These are phyloP conservation scores for Archilochus colubris DNA, from an alignment of 2,113 vertebrate genomes.

Conservation along the genomic window DNA sequence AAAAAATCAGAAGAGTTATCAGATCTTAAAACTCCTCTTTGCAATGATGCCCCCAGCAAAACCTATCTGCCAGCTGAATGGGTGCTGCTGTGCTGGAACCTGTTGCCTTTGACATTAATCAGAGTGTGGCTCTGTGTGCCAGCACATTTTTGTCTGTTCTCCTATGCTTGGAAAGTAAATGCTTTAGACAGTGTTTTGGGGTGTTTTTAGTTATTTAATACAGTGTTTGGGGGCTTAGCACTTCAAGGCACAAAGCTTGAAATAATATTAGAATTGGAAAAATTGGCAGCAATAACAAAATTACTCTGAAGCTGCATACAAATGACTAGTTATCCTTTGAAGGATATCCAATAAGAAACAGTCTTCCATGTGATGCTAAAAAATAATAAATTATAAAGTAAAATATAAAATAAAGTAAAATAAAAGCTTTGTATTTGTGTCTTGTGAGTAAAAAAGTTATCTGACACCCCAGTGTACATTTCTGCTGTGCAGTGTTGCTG, in stretches of 20 bases:
- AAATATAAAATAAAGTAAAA: not conserved
- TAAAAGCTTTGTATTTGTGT: not conserved
- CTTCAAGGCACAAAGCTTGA: not conserved
- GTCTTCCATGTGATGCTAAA: not conserved
- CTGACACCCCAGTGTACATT: not conserved
- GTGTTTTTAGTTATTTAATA: not conserved
- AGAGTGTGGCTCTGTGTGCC: accelerated
- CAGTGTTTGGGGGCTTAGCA: not conserved
- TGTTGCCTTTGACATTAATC: not conserved
- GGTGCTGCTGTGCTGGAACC: not conserved
- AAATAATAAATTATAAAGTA: not conserved
- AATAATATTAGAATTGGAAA: not conserved
- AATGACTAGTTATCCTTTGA: not conserved
- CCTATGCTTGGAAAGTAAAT: not conserved
- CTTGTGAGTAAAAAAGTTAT: not conserved
- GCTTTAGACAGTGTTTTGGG: not conserved
- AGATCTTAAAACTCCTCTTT: not conserved
- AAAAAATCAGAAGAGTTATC: not conserved
- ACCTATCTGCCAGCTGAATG: accelerated
- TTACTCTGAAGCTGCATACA: not conserved
- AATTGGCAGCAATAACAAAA: not conserved
- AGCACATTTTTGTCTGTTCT: accelerated
- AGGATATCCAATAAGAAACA: not conserved
- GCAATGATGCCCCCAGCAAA: not conserved
- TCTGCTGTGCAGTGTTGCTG: not conserved